A percentile compares a stretch with the other conserved stretches of the same genome.
Evolutionary conservation across 2,113 vertebrate genomes (phyloP).

Genomic region (Clarias macrocephalus): DNA sequence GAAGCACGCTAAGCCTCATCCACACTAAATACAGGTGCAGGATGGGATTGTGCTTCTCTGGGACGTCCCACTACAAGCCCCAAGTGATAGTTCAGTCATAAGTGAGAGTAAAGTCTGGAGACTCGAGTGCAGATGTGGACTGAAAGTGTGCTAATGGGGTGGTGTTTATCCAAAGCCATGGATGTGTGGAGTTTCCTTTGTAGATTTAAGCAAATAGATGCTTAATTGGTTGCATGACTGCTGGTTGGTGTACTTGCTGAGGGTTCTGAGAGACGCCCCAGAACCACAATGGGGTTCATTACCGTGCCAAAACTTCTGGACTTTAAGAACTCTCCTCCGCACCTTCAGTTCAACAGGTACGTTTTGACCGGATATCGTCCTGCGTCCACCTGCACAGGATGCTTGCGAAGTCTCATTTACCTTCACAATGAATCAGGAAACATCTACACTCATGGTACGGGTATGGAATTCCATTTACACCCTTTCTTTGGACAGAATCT

Average conservation of each 20-base stretch:
- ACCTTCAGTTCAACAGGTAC: slow-evolving; percentile 90
- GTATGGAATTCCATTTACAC: neutral
- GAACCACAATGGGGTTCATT: slow-evolving; percentile 70
- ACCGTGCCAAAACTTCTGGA: slow-evolving; percentile 81
- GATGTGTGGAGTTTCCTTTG: neutral
- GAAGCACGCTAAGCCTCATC: slow-evolving; percentile 6
- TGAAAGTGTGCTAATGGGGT: neutral
- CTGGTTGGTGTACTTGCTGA: neutral
- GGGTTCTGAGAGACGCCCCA: neutral
- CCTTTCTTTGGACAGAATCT: neutral
- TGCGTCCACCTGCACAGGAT: slow-evolving; percentile 76
- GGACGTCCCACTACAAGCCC: neutral
- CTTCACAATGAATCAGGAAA: slow-evolving; percentile 91
- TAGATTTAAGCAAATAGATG: neutral
- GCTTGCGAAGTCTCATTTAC: slow-evolving; percentile 86
- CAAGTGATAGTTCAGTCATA: neutral
- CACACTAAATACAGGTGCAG: slow-evolving; percentile 17
- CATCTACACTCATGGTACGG: slow-evolving; percentile 90
- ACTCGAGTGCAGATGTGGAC: neutral
- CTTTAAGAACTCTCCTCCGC: slow-evolving; percentile 80
- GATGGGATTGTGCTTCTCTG: neutral
- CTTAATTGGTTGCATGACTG: neutral
- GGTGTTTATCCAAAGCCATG: neutral
- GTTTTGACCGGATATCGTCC: slow-evolving; percentile 88
- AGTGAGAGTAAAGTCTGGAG: neutral